Percentiles rank a stretch among this genome's conserved stretches.
Evolutionary conservation across 2,888 invertebrate genomes (phyloP).

Genomic region (Aporophyla lueneburgensis): DNA sequence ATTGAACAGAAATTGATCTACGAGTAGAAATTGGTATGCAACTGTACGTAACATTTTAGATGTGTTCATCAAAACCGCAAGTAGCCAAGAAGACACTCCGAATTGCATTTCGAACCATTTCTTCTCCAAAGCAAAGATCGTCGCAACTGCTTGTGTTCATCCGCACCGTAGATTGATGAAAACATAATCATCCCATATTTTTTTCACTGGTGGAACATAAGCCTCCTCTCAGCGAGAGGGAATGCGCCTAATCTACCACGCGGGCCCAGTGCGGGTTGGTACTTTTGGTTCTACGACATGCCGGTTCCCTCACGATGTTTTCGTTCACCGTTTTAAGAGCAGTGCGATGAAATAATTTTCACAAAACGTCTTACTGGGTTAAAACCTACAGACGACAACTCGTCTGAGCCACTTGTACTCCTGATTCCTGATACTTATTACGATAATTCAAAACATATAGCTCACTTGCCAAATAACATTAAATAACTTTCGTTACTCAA

Average conservation of each 20-base stretch:
- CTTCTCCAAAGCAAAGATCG: background rate
- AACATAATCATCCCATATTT: background rate
- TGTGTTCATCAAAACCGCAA: background rate
- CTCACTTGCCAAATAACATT: slow-evolving; percentile 9
- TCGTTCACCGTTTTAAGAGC: background rate
- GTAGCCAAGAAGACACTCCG: background rate
- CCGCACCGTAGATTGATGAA: background rate
- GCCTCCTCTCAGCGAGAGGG: background rate
- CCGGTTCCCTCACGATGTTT: background rate
- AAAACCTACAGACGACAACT: background rate
- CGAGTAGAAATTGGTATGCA: background rate
- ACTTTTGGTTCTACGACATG: background rate
- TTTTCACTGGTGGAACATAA: background rate
- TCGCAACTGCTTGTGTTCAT: no score
- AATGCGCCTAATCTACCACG: background rate
- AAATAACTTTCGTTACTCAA: slow-evolving; percentile 28
- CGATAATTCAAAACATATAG: slow-evolving; percentile 6
- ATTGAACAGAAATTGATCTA: background rate
- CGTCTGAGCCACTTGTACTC: background rate
- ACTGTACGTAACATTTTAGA: background rate
- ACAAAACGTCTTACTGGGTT: background rate
- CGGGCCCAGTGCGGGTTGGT: background rate
- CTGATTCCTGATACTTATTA: background rate
- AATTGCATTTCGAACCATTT: background rate
- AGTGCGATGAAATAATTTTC: background rate